Evolutionary conservation across 2,797 vertebrate species (phyloP).

Genomic region (Cyclopterus lumpus): DNA sequence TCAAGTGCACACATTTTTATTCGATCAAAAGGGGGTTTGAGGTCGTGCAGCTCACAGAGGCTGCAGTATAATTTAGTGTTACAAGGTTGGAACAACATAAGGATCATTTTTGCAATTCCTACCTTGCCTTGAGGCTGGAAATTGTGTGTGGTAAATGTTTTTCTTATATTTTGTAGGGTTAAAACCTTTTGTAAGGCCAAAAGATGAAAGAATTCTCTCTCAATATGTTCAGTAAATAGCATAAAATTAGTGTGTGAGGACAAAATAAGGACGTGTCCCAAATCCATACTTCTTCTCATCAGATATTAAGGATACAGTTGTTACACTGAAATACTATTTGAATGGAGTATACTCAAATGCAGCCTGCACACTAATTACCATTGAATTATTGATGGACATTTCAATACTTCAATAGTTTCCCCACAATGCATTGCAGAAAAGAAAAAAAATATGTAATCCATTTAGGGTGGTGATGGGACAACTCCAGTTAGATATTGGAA

Average conservation of each 20-base stretch:
- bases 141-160: not conserved
- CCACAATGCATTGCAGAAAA: not conserved
- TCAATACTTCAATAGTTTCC: too few relatives aligned
- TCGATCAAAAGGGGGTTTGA: conserved; percentile 23
- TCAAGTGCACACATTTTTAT: conserved; percentile 12
- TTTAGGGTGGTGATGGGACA: not conserved
- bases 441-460: not conserved
- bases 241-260: not conserved
- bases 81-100: conserved; percentile 17
- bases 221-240: not conserved
- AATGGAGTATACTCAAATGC: not conserved
- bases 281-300: not conserved
- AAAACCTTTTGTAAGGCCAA: not conserved
- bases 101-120: conserved; percentile 22
- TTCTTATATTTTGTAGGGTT: conserved; percentile 5
- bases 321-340: not conserved
- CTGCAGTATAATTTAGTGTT: not conserved
- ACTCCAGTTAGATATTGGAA: not conserved
- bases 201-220: not conserved
- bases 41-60: conserved; percentile 13
- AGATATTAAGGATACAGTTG: not conserved
- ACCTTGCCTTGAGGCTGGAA: conserved; percentile 15
- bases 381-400: not conserved
- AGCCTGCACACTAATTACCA: not conserved
- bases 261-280: not conserved